Conservation (phyloP, 2,797 vertebrate genomes). For the Mormyrops attenuatus region DNA sequence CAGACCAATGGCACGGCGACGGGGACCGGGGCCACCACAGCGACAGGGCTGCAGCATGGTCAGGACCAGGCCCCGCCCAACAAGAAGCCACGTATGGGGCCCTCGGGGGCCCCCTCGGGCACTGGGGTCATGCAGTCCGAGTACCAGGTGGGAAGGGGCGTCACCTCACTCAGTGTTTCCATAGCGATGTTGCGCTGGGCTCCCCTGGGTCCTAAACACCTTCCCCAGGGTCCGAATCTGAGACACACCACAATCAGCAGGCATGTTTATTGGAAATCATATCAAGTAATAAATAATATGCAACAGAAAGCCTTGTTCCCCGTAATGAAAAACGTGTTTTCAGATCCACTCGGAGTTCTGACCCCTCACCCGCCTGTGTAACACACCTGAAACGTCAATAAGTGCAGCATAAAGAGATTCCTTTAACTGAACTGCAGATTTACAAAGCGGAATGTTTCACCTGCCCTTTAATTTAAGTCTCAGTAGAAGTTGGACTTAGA, state of each 20-base stretch:
- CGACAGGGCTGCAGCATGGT: conserved; percentile 72
- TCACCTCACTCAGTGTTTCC: not conserved
- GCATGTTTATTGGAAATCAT: not conserved
- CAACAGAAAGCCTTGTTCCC: not conserved
- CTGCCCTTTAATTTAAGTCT: not conserved
- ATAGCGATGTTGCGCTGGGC: not conserved
- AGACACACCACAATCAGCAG: not conserved
- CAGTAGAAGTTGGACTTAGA: not conserved
- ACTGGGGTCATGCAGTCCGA: conserved; percentile 83
- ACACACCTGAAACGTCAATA: not conserved
- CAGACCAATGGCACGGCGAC: conserved; percentile 85
- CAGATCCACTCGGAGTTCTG: not conserved
- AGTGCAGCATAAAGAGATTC: not conserved
- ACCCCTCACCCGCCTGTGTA: not conserved
- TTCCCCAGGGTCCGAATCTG: not conserved
- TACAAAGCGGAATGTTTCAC: no score
- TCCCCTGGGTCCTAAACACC: not conserved
- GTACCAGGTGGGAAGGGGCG: conserved; percentile 75
- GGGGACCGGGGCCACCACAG: conserved; percentile 44
- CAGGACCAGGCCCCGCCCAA: conserved; percentile 86
- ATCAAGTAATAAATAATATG: not conserved
- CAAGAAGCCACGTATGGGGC: conserved; percentile 90
- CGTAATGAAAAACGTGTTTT: not conserved
- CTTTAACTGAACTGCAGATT: not conserved
- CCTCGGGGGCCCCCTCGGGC: conserved; percentile 79